Evolutionary conservation across 2,113 vertebrate species (phyloP).

Genomic region (Myxocyprinus asiaticus): DNA sequence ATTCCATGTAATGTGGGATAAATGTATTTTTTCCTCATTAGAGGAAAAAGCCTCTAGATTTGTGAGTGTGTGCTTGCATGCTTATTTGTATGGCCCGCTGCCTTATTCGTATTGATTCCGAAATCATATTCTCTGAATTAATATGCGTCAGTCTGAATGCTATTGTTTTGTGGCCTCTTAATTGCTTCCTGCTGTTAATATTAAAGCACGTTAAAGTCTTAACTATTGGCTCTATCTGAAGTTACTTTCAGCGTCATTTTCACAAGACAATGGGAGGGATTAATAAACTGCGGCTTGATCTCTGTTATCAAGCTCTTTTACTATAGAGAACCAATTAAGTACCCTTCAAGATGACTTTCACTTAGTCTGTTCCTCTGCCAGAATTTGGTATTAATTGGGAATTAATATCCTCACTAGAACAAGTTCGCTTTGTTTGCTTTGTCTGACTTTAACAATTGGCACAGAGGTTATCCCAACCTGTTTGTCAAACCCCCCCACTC

Average conservation of each 20-base stretch:
- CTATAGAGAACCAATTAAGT: slow-evolving; percentile 83
- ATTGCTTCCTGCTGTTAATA: slow-evolving; percentile 74
- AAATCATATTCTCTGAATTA: slow-evolving; percentile 70
- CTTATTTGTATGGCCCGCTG: slow-evolving; percentile 1
- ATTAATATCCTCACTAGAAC: slow-evolving; percentile 83
- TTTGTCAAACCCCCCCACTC: slow-evolving; percentile 61
- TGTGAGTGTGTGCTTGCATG: slow-evolving; percentile 26
- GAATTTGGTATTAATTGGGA: slow-evolving; percentile 84
- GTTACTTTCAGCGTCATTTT: slow-evolving; percentile 79
- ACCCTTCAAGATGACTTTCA: slow-evolving; percentile 85
- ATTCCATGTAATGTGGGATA: neutral
- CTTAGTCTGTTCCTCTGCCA: slow-evolving; percentile 82
- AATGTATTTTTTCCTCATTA: slow-evolving; percentile 3
- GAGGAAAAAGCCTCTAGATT: slow-evolving; percentile 6
- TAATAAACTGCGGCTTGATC: slow-evolving; percentile 81
- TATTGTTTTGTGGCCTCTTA: slow-evolving; percentile 76
- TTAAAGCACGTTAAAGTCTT: slow-evolving; percentile 80
- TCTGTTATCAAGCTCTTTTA: slow-evolving; percentile 76
- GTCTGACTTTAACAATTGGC: slow-evolving; percentile 77
- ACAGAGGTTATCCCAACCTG: slow-evolving; percentile 75
- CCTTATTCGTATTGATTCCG: slow-evolving; percentile 74
- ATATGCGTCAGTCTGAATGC: slow-evolving; percentile 68
- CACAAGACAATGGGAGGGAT: slow-evolving; percentile 78
- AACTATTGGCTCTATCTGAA: slow-evolving; percentile 79
- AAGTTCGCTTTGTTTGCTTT: slow-evolving; percentile 81